Conservation (phyloP, 2,797 vertebrate species). For the Salarias fasciatus region DNA sequence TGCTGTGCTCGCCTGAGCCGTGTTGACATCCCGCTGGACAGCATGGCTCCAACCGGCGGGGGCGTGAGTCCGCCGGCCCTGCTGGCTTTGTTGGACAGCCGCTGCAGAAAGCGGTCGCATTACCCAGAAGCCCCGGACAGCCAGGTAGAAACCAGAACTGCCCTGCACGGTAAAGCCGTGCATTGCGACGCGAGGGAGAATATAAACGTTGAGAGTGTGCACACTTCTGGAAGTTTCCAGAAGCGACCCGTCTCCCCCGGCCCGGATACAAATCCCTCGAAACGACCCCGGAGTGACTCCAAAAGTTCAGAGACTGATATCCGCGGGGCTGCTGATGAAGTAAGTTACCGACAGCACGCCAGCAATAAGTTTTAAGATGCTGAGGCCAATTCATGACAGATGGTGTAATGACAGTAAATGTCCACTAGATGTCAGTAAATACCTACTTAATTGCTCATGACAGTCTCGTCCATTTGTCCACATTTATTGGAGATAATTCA, state of each 20-base stretch:
- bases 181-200: slow-evolving; percentile 6
- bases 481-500: no score
- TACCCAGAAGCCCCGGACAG: slow-evolving; percentile 31
- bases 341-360: slow-evolving; percentile 34
- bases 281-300: slow-evolving; percentile 53
- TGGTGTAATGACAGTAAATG: not conserved
- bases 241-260: slow-evolving; percentile 17
- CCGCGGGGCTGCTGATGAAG: slow-evolving; percentile 2
- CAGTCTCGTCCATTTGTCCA: no score
- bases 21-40: slow-evolving; percentile 45
- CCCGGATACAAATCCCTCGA: slow-evolving; percentile 25
- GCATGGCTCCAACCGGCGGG: slow-evolving; percentile 20
- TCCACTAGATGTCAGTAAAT: slow-evolving; percentile 51
- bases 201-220: not conserved
- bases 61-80: slow-evolving; percentile 49
- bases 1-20: slow-evolving; percentile 15
- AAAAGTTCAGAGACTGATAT: not conserved
- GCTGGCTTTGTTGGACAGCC: slow-evolving; percentile 42
- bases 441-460: not conserved
- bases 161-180: not conserved
- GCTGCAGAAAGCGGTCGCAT: slow-evolving; percentile 73
- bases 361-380: not conserved
- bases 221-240: slow-evolving; percentile 52
- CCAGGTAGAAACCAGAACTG: not conserved
- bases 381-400: not conserved